Conservation (phyloP, 2,888 invertebrate species). For the Zaprionus lineosus region DNA sequence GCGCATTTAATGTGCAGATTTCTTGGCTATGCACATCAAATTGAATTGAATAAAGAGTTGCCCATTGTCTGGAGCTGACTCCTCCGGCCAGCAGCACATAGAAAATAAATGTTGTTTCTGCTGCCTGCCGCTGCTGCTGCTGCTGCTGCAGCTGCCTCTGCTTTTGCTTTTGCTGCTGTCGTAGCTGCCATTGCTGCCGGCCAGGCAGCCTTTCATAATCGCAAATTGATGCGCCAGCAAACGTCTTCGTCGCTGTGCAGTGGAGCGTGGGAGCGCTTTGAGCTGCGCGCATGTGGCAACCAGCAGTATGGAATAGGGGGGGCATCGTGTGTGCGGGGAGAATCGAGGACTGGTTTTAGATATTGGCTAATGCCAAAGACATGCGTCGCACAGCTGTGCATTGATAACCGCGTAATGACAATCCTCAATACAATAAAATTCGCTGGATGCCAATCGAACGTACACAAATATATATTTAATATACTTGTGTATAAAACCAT, state of each 20-base stretch:
- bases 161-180: constrained; percentile 18
- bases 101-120: constrained; percentile 42
- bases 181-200: constrained; percentile 47
- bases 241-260: constrained; percentile 59
- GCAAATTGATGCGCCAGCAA: constrained; percentile 75
- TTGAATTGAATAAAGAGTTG: constrained; percentile 72
- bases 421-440: constrained; percentile 58
- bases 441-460: constrained; percentile 43
- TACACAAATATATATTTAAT: constrained; percentile 21
- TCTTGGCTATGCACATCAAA: constrained; percentile 65
- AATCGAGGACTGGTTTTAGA: constrained; percentile 24
- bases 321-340: background rate
- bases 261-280: constrained; percentile 73
- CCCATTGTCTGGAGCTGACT: constrained; percentile 49
- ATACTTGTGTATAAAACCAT: background rate
- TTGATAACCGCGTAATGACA: constrained; percentile 76
- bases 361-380: constrained; percentile 67
- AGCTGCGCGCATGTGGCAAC: constrained; percentile 59
- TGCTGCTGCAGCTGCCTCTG: constrained; percentile 20
- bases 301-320: constrained; percentile 20
- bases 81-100: constrained; percentile 41
- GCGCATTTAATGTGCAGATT: constrained; percentile 73
- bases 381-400: constrained; percentile 64
- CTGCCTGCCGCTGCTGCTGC: constrained; percentile 23
- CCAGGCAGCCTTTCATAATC: constrained; percentile 75